A percentile compares a stretch with the other conserved stretches of the same genome.
phyloP scores from a whole-genome alignment of 2,797 vertebrate species.

The Menidia menidia region DNA sequence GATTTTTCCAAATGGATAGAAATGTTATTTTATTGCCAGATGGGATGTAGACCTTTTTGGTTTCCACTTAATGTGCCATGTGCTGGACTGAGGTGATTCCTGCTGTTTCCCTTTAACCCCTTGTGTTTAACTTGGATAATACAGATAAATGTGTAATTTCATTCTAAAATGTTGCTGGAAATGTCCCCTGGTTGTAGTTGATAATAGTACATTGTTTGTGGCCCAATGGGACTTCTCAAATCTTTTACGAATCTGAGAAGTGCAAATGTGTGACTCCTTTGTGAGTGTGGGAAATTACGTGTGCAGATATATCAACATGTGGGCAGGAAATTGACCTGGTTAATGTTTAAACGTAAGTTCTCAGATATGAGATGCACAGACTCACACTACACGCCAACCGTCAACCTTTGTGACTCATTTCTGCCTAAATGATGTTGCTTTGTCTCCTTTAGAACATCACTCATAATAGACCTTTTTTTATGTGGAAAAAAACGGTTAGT shows the following conservation, averaged over 20 bases:
- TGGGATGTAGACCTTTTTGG: conserved; percentile 40
- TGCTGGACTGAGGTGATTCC: conserved; percentile 27
- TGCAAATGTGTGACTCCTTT: not conserved
- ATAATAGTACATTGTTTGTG: too few species aligned
- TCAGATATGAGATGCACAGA: not conserved
- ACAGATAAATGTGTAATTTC: too few species aligned
- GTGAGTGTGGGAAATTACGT: not conserved
- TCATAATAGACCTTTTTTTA: not conserved
- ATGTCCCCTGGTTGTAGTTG: too few species aligned
- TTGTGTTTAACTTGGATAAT: too few species aligned
- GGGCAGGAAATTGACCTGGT: conserved; percentile 23
- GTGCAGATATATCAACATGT: not conserved
- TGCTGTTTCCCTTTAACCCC: conserved; percentile 3
- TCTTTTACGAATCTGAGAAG: not conserved
- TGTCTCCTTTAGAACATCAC: not conserved
- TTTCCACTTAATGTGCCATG: conserved; percentile 34
- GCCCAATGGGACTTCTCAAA: not conserved
- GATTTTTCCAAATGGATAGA: conserved; percentile 33
- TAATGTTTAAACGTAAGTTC: conserved; percentile 35
- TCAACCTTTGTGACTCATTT: not conserved
- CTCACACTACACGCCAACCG: not conserved
- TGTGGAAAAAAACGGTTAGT: too few species aligned
- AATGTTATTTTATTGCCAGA: conserved; percentile 22
- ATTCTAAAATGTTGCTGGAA: too few species aligned
- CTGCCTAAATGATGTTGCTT: fast-evolving